Base-by-base conservation (phyloP, 30 jellyfish, hydroid and myxozoan species). In the Hydractinia echinata region DNA sequence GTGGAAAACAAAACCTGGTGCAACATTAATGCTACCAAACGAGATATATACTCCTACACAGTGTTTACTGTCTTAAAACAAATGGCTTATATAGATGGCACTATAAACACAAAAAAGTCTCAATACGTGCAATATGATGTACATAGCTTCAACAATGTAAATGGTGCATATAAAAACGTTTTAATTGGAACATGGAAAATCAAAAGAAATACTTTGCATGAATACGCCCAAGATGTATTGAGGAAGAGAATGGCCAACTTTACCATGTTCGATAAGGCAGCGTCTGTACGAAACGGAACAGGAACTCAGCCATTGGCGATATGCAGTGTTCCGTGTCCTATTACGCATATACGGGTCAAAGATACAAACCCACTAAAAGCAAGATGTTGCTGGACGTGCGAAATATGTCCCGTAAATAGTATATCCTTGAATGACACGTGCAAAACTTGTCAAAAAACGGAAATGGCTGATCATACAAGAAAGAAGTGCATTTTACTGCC, bases 381-480 rank as follows among this genome's bases (percentile, higher is more conserved):
- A 60, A 67, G 81, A 53, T 92, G 98, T 79, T 92, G 98, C 49
- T 92, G 98, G 98, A 76, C 78, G 60, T 92, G 98, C 78, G 15
- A 20, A 7, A 15, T 48, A 13, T 92, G 98, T 58, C 73, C 81
- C 5, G 51, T 11, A 8, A 84, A 87, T 68, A 78, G 77, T 49
- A 84, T 87, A 4, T 30, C 87, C 44, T 71, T 21, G 11, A 87
- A 80, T 61, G 79, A 76, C 51, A 53, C 86, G 66, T 92, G 98
- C 84, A 67, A 16, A 58, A 19, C 15, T 4, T 92, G 98, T 61
- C 78, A 71, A 10, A 55, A 67, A 8, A 95, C 77, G 6, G 81
- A 72, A 39, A 70, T 68, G 67, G 95, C 95, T 11, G 83, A 86
- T 30, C 54, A 51, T 9, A 83, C 30, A 7, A 39, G 67, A 39